Conservation (phyloP, 2,113 vertebrate genomes). For the Cranoglanis bouderius region DNA sequence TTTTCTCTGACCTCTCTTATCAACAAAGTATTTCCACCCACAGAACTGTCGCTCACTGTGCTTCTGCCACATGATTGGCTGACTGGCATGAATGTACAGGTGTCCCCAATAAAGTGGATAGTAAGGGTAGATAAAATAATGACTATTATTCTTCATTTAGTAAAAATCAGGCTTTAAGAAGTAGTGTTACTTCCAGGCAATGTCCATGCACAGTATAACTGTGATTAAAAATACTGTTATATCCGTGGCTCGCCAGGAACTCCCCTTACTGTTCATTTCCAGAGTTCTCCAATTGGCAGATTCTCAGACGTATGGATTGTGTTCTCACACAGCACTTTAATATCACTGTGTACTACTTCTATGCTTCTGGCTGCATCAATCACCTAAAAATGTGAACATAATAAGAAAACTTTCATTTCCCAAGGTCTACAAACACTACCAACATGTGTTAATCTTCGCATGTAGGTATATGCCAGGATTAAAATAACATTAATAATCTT, state of each 20-base stretch:
- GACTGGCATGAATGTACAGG: neutral
- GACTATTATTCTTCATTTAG: neutral
- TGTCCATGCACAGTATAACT: neutral
- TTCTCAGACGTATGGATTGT: conserved; percentile 65
- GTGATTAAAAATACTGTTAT: neutral
- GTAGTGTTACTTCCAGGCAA: neutral
- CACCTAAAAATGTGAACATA: conserved; percentile 65
- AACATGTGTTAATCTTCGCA: neutral
- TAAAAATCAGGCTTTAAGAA: neutral
- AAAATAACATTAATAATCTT: neutral
- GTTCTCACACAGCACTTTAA: conserved; percentile 70
- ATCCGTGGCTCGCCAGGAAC: neutral
- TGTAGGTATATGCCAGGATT: neutral
- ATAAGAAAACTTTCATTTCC: neutral
- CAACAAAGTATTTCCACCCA: no score
- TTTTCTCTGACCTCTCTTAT: no score
- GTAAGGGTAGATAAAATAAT: neutral
- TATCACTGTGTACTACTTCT: conserved; percentile 82
- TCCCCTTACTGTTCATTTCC: conserved; percentile 70
- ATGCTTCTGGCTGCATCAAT: conserved; percentile 83
- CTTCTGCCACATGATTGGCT: neutral
- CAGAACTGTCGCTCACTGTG: no score
- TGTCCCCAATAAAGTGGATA: neutral
- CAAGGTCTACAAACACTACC: neutral
- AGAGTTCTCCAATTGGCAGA: conserved; percentile 79